Percentiles rank a stretch among this genome's conserved stretches.
Evolutionary conservation across 2,113 vertebrate species (phyloP).

Genomic region (Rhinichthys klamathensis): DNA sequence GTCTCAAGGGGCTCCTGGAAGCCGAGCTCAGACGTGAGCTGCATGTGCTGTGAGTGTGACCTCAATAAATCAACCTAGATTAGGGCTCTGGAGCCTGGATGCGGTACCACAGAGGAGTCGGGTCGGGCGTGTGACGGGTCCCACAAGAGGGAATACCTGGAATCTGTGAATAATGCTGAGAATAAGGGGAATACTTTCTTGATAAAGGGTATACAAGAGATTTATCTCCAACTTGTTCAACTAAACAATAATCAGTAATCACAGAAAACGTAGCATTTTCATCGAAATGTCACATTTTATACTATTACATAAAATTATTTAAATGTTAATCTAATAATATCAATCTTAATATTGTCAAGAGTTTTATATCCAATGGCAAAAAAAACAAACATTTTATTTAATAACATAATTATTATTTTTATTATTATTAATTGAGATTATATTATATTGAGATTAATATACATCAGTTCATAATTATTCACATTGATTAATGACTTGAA

Average conservation of each 20-base stretch:
- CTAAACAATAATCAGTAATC: neutral
- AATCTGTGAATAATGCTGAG: constrained; percentile 14
- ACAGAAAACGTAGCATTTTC: neutral
- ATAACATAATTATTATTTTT: too few relatives aligned
- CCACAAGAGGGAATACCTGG: constrained; percentile 4
- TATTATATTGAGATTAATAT: too few relatives aligned
- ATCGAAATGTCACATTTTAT: neutral
- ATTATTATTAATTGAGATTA: too few relatives aligned
- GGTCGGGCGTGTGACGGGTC: neutral
- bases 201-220: neutral
- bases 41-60: constrained; percentile 40
- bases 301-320: neutral
- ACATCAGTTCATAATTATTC: neutral
- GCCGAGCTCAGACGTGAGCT: constrained; percentile 32
- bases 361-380: neutral
- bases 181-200: neutral
- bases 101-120: neutral
- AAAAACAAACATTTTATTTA: too few relatives aligned
- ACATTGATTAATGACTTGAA: neutral
- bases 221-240: neutral
- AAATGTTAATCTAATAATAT: too few relatives aligned
- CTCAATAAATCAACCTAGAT: constrained; percentile 57
- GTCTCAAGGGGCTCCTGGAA: constrained; percentile 45
- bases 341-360: neutral
- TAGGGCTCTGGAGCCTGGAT: constrained; percentile 39